Evolutionary conservation across 2,888 invertebrate species (phyloP), one percentile per base, ranked within the genome.

Genomic region (Loripinus fragilis): DNA sequence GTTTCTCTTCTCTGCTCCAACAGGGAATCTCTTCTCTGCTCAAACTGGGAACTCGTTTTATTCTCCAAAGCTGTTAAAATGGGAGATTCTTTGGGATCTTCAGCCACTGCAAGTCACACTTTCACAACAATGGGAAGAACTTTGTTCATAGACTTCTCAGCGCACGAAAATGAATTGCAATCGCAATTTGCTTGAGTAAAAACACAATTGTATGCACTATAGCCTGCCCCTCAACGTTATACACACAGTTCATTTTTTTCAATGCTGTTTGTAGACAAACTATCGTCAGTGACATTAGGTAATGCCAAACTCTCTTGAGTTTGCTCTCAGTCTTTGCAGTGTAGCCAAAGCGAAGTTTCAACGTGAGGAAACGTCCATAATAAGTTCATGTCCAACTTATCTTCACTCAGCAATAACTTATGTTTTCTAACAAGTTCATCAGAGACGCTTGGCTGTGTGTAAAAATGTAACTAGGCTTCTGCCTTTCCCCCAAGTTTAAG

Each of bases 141-240:
- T 65, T 80, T 83, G 45, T 74, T 45, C 78, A 80, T 78, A 20
- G 30, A 30, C 25, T 73, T n/a, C 33, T 78, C 78, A 48, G 78
- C 73, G 52, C 78, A 73, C 12, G 74, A n/a, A 38, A 78, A 65
- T 2, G 65, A n/a, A 74, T 78, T 45, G 70, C 66, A 28, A 20
- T 70, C n/a, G 73, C 41, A 73, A 70, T 70, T 23, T 66, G 78
- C 64, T 23, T 25, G 20, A 78, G 52, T 7, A 74, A 17, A 10
- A 68, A 38, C 35, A 78, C 65, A 28, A 74, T 25, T 33, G 45
- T 70, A 30, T 73, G 73, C 17, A 66, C 68, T 12, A 55, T 28
- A 25, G 55, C 55, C 55, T 55, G 55, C 55, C 28, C 55, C 8
- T 41, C 68, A 68, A 55, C 23, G 28, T 55, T 55, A n/a, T n/a